Evolutionary conservation across 2,113 vertebrate species (phyloP).

Genomic region (Triplophysa dalaica): DNA sequence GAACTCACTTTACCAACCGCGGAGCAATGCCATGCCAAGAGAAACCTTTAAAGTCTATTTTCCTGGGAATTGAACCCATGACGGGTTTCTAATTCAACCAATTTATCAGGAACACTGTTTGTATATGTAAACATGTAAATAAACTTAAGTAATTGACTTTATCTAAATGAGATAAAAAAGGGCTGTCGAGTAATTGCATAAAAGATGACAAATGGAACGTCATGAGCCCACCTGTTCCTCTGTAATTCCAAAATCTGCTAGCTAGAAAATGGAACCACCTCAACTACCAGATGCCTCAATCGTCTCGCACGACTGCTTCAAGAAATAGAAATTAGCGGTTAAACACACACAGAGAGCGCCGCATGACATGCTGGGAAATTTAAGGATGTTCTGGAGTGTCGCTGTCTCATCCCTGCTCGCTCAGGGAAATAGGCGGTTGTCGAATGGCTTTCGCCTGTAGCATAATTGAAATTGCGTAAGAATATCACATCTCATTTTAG

Average conservation of each 20-base stretch:
- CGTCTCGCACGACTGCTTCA: not conserved
- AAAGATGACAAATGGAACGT: not conserved
- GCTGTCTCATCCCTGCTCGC: constrained; percentile 19
- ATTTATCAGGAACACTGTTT: no score
- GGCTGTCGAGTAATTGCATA: not conserved
- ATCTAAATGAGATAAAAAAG: no score
- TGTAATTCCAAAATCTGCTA: not conserved
- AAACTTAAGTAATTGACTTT: no score
- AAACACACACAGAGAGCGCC: not conserved
- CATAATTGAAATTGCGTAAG: constrained; percentile 46
- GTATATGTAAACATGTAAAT: no score
- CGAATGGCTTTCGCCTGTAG: constrained; percentile 30
- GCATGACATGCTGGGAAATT: constrained; percentile 8
- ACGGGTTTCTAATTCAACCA: no score
- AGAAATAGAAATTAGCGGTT: constrained; percentile 5
- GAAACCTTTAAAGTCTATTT: no score
- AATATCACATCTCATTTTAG: constrained; percentile 39
- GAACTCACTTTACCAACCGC: no score
- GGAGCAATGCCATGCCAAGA: no score
- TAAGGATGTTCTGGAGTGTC: not conserved
- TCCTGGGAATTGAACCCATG: no score
- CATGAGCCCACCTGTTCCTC: not conserved
- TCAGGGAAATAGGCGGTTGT: constrained; percentile 5
- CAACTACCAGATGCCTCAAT: not conserved
- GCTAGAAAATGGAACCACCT: not conserved